Conservation (phyloP, 2,113 vertebrate genomes). For the Petaurus breviceps region DNA sequence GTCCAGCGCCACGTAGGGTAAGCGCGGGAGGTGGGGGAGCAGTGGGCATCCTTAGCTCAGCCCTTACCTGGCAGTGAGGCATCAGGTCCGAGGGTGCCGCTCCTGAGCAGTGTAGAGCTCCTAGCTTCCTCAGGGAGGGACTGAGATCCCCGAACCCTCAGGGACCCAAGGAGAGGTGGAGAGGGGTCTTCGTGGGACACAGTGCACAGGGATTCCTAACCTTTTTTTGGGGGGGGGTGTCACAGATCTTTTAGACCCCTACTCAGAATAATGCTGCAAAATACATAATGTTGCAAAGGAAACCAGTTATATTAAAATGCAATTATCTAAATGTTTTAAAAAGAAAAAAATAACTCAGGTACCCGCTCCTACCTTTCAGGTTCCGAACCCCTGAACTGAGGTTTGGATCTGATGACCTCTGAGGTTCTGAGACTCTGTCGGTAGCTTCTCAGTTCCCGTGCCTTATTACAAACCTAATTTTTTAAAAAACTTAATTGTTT, state of each 20-base stretch:
- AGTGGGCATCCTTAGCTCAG: background rate
- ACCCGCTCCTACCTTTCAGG: background rate
- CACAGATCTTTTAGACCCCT: too few species aligned
- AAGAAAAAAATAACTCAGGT: background rate
- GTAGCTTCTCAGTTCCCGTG: background rate
- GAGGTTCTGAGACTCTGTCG: background rate
- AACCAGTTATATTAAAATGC: background rate
- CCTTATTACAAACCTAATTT: background rate
- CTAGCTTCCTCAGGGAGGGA: too few species aligned
- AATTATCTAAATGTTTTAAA: background rate
- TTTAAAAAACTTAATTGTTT: background rate
- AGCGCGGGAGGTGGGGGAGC: background rate
- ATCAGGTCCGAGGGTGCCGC: background rate
- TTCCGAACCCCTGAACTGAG: background rate
- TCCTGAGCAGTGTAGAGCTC: too few species aligned
- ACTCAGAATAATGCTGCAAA: background rate
- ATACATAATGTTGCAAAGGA: background rate
- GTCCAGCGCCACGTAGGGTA: too few species aligned
- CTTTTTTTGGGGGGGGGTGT: too few species aligned
- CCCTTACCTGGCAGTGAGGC: background rate
- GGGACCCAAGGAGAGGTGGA: background rate
- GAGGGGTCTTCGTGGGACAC: too few species aligned
- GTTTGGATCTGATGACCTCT: background rate
- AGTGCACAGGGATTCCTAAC: background rate
- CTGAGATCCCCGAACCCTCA: too few species aligned